Evolutionary conservation across 1,140 invertebrate genomes (phyloP), one percentile per base, ranked within the genome.

Genomic region (Macrostomum lignano): DNA sequence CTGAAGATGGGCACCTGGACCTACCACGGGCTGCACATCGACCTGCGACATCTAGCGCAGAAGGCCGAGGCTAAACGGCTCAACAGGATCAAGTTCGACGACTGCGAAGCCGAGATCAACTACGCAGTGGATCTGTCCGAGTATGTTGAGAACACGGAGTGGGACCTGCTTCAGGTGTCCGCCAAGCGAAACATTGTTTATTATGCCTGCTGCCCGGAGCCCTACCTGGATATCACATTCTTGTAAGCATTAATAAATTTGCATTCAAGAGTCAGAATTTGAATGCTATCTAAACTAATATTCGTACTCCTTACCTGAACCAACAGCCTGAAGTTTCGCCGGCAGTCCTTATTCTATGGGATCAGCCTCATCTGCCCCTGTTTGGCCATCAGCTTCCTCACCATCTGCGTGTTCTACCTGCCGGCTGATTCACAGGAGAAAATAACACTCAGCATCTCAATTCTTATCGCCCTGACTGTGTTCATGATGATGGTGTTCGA

Each of bases 371-470:
- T 59, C 33, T 52, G 56, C 20, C 56, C 56, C 4, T 59, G 53
- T 39, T 51, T 58, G 19, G 42, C 51, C 17, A 59, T 59, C 22
- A 91, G 84, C n/a, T 94, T 91, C 61, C 67, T 96, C 31, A 91
- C 88, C 1, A 79, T 93, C 9, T 66, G 94, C 26, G 86, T 86
- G 13, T 96, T 96, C 64, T 94, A 94, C 58, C 62, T 96, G 46
- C 88, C 88, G 29, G 91, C 82, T 13, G 82, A 93, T 61, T 84
- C 76, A 51, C 82, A 79, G 37, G 86, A 94, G 63, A 91, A 94
- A 67, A 81, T 94, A 44, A 91, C 84, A 30, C 65, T 98, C 38
- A 91, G 82, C 37, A 96, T 96, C 55, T 94, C 84, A 24, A 94
- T 96, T 61, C 69, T 96, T n/a, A n/a, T n/a, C n/a, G n/a, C n/a